Conservation (phyloP, 92 coral and sea anemone genomes). For the Blastomussa wellsi region DNA sequence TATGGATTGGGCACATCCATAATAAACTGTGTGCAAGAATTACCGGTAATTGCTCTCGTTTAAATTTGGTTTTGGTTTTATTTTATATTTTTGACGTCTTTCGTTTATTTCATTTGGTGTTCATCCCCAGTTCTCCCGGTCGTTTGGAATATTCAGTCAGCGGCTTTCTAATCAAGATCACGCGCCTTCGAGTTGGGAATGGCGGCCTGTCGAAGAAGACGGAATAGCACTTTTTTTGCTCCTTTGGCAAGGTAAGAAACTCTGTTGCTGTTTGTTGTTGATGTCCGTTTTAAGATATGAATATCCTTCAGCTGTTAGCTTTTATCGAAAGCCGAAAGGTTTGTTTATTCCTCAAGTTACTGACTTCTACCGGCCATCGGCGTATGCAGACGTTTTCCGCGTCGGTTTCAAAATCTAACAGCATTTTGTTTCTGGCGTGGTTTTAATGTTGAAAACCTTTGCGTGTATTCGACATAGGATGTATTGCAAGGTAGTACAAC, state of each 20-base stretch:
- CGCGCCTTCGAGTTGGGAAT: neutral
- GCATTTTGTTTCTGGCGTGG: neutral
- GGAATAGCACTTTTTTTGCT: neutral
- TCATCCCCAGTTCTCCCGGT: too few species aligned
- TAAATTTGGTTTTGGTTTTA: too few species aligned
- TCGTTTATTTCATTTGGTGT: too few species aligned
- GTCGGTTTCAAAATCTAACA: too few species aligned
- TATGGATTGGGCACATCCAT: too few species aligned
- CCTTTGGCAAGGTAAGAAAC: constrained; percentile 1
- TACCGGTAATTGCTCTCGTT: too few species aligned
- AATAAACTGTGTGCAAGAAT: too few species aligned
- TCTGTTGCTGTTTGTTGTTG: neutral
- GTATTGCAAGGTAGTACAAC: neutral
- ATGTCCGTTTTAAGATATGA: neutral
- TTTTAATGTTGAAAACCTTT: too few species aligned
- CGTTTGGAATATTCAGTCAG: neutral
- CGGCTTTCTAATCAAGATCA: neutral
- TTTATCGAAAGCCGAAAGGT: neutral
- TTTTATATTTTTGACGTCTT: too few species aligned
- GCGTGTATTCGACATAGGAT: neutral
- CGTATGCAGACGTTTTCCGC: too few species aligned
- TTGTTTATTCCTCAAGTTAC: neutral
- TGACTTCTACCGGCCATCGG: too few species aligned
- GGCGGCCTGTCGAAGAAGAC: neutral
- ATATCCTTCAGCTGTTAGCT: neutral